Evolutionary conservation across 2,888 invertebrate genomes (phyloP), one percentile per base, ranked within the genome.

Genomic region (Amaurobius ferox): DNA sequence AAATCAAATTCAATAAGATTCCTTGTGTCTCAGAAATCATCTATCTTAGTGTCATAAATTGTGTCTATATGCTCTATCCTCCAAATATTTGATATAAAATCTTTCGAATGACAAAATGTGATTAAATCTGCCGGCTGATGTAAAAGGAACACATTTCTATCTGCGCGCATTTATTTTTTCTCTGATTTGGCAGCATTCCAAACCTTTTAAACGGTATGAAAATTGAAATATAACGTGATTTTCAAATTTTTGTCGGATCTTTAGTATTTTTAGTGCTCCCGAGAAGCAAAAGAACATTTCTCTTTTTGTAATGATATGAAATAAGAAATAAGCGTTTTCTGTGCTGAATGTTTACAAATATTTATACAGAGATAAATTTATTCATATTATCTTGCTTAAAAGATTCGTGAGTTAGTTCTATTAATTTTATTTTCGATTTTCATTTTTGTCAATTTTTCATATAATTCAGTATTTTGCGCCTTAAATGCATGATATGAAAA

Each of bases 41-140:
- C n/a, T n/a, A n/a, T n/a, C n/a, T n/a, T n/a, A n/a, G n/a, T n/a
- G n/a, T n/a, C n/a, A n/a, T n/a, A n/a, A n/a, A n/a, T n/a, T n/a
- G n/a, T n/a, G n/a, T n/a, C n/a, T n/a, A n/a, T n/a, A n/a, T n/a
- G n/a, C n/a, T n/a, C n/a, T n/a, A n/a, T n/a, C n/a, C n/a, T n/a
- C n/a, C n/a, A n/a, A n/a, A n/a, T n/a, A n/a, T 74, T 74, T 74
- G 64, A 74, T 64, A 74, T 74, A 39, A 40, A 44, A 44, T 44
- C 2, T 74, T 64, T 23, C 62, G 28, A 61, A 39, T 29, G 29
- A 66, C 64, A 62, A 64, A 62, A 74, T 74, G 64, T 28, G 40
- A 28, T 74, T 64, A 74, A 74, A 74, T 74, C 64, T 62, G 64
- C 40, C 39, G 40, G 40, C 40, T 23, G 40, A 64, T 39, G 40